Conservation (phyloP, 2,797 vertebrate species). For the Denticeps clupeoides region DNA sequence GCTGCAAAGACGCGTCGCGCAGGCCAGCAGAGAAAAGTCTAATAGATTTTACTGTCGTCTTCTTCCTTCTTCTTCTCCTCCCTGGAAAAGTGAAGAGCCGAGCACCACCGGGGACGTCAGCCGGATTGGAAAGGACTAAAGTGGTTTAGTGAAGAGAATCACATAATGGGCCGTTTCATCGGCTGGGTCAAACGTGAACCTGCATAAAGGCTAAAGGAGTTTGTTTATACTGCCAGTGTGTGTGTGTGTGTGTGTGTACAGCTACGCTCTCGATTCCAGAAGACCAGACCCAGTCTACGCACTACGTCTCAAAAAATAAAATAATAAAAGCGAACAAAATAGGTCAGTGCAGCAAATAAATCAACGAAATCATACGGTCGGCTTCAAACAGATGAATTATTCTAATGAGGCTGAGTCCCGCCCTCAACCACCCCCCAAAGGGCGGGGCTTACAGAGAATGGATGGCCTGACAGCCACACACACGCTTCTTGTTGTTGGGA, state of each 20-base stretch:
- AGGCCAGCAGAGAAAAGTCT: conserved; percentile 39
- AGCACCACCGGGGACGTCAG: too few species aligned
- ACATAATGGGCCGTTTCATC: conserved; percentile 33
- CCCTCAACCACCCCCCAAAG: too few species aligned
- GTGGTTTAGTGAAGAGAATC: conserved; percentile 27
- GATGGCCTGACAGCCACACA: conserved; percentile 31
- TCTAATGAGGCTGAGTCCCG: too few species aligned
- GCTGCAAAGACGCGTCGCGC: conserved; percentile 60
- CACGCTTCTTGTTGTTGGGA: conserved; percentile 32
- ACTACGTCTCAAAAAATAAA: too few species aligned
- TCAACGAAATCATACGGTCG: too few species aligned
- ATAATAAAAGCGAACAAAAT: too few species aligned
- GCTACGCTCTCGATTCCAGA: too few species aligned
- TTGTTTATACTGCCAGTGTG: neutral
- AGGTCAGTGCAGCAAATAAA: too few species aligned
- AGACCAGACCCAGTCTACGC: too few species aligned
- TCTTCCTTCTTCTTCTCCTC: conserved; percentile 21
- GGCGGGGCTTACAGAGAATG: too few species aligned
- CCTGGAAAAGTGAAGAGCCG: conserved; percentile 23
- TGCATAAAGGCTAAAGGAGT: conserved; percentile 39
- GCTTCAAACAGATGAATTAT: too few species aligned
- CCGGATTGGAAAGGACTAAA: conserved; percentile 45
- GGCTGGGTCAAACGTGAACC: conserved; percentile 30
- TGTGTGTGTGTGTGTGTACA: too few species aligned
- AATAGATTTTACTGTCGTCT: conserved; percentile 7